These are phyloP conservation scores for Spinus pinus DNA, from an alignment of 2,797 vertebrate species.

Conservation along the genomic window DNA sequence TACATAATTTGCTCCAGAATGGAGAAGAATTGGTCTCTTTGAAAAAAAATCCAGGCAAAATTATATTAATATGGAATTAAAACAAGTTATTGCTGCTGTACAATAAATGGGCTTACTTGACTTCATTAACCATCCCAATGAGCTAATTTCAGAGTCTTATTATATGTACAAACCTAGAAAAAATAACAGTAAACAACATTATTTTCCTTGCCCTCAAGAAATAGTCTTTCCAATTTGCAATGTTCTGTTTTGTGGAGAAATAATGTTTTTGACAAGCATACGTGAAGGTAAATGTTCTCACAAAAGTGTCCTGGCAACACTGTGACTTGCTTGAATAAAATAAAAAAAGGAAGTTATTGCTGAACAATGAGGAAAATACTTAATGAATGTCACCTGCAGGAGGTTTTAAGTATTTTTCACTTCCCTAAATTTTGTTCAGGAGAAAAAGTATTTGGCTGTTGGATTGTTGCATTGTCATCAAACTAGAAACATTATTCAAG, in stretches of 20 bases:
- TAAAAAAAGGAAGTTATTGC: neutral
- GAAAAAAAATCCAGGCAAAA: constrained; percentile 9
- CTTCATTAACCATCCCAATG: neutral
- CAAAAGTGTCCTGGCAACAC: neutral
- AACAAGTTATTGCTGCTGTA: constrained; percentile 1
- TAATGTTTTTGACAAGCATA: neutral
- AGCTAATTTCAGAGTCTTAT: neutral
- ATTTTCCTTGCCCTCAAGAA: neutral
- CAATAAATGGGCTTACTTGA: neutral
- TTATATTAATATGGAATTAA: constrained; percentile 33
- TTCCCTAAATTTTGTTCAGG: neutral
- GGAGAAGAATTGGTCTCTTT: neutral
- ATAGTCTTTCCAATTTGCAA: neutral
- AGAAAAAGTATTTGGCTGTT: neutral
- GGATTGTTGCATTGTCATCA: neutral
- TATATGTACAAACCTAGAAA: neutral
- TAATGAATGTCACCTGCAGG: neutral
- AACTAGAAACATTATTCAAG: neutral
- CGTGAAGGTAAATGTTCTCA: neutral
- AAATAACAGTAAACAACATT: neutral
- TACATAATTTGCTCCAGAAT: constrained; percentile 50
- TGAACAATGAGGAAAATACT: neutral
- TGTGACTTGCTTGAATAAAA: neutral
- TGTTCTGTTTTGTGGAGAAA: neutral
- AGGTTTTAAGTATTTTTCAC: neutral